Evolutionary conservation across 2,888 invertebrate species (phyloP), one percentile per base, ranked within the genome.

Genomic region (Hirudinaria manillensis): DNA sequence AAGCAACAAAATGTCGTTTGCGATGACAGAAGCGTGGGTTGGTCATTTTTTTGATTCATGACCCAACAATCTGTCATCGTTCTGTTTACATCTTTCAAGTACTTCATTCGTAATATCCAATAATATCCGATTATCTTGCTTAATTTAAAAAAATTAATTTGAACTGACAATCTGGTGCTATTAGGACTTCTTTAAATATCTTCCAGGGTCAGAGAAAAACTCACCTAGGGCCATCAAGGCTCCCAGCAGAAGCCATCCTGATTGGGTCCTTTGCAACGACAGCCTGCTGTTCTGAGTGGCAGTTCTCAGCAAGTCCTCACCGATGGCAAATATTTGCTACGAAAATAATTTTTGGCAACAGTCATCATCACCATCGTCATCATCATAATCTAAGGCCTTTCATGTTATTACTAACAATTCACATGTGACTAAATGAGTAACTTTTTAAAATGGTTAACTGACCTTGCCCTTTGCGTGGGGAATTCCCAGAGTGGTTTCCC

Each of bases 391-490:
- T 21, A 4, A 7, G n/a, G 3, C 61, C 7, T 53, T 53, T 53
- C 13, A 16, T 21, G 53, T 53, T 53, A 36, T 36, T 6, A 36
- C 10, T 36, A 3, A 36, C 10, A 36, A 36, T 36, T 36, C 36
- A 6, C 10, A 36, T 36, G 36, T 10, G 10, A 36, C 10, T 10
- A 36, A 36, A 36, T 36, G 10, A 36, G 10, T 10, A 36, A 6
- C 36, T 36, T 36, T 36, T 10, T 6, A 10, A 3, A 36, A 10
- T 36, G 13, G n/a, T n/a, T 16, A 45, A 45, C 79, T 80, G 80
- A 96, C 91, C 88, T 98, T 97, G 78, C 97, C 96, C 82, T 96
- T 93, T 38, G 93, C 94, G 85, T 97, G 95, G 0, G 99, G 98
- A 61, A 97, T 92, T 27, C 98, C 85, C 4, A 84, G 81, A 29